Evolutionary conservation across 2,113 vertebrate genomes (phyloP), one percentile per base, ranked within the genome.

Genomic region (Eolophus roseicapilla): DNA sequence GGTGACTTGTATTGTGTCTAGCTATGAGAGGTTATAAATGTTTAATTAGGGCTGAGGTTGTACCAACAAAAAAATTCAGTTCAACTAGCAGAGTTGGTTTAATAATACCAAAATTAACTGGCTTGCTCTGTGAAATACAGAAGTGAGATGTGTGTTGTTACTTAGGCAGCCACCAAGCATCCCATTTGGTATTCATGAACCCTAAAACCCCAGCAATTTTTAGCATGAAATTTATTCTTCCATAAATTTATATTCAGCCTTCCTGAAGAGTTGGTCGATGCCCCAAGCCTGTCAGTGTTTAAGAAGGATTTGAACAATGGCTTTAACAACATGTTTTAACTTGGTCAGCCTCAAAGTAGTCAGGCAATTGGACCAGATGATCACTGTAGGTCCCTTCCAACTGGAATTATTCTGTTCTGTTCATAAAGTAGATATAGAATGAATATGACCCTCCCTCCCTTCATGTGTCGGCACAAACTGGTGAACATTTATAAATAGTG

Each of bases 401-500:
- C 3, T 74, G 28, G 39, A 77, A 64, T 8, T 47, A 13, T 67
- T 47, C 35, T 15, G 10, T n/a, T 24, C 37, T 62, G 13, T 8
- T 49, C 21, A 67, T 43, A 63, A 60, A 74, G 63, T 83, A 28
- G 43, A 71, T 43, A 18, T 8, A 11, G 33, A 59, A 59, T 47
- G 84, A 92, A 89, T 60, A 68, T 13, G 21, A 71, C 76, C 71
- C 35, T 86, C 68, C 79, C 57, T 92, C 55, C 49, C 60, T 11
- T 92, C 13, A 3, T 93, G 21, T 81, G 77, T 78, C 18, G 0
- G 37, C 76, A 88, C 60, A 96, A 83, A 92, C 43, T 65, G 44
- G 44, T 43, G 28, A 95, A 69, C 20, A 17, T 93, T 94, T 96
- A 96, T 92, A 96, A 96, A 97, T 96, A 96, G 95, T 41, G 69